Evolutionary conservation across 2,888 invertebrate genomes (phyloP).

Genomic region (Agrotis exclamationis): DNA sequence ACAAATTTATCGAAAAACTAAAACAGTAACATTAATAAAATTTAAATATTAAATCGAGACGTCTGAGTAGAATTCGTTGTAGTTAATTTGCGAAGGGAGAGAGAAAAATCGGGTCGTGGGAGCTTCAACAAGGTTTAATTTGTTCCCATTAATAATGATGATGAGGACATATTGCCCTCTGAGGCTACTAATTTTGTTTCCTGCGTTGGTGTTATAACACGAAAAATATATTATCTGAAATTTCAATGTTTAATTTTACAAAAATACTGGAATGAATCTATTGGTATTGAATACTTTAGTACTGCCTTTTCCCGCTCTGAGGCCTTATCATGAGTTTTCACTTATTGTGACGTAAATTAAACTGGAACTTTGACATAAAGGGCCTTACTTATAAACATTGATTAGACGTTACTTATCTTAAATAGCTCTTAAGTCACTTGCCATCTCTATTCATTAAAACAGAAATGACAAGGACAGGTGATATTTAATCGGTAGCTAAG

Average conservation of each 20-base stretch:
- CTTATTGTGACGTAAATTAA: too few relatives aligned
- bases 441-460: too few relatives aligned
- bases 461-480: too few relatives aligned
- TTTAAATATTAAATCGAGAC: constrained; percentile 74
- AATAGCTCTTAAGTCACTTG: too few relatives aligned
- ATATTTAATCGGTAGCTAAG: too few relatives aligned
- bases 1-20: constrained; percentile 39
- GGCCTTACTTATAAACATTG: too few relatives aligned
- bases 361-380: too few relatives aligned
- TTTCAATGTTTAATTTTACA: constrained; percentile 28
- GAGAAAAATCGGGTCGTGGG: constrained; percentile 83
- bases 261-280: constrained; percentile 12
- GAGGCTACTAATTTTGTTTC: constrained; percentile 65
- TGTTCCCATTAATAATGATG: constrained; percentile 86
- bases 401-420: too few relatives aligned
- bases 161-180: constrained; percentile 80
- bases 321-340: too few relatives aligned
- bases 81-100: constrained; percentile 84
- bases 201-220: constrained; percentile 41
- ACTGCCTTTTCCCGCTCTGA: too few relatives aligned
- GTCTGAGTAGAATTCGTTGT: constrained; percentile 86
- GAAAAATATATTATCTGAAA: constrained; percentile 20
- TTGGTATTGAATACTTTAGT: too few relatives aligned
- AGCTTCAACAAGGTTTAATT: constrained; percentile 86
- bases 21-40: constrained; percentile 58